Conservation (phyloP, 2,797 vertebrate species). For the Sebastes itinus region DNA sequence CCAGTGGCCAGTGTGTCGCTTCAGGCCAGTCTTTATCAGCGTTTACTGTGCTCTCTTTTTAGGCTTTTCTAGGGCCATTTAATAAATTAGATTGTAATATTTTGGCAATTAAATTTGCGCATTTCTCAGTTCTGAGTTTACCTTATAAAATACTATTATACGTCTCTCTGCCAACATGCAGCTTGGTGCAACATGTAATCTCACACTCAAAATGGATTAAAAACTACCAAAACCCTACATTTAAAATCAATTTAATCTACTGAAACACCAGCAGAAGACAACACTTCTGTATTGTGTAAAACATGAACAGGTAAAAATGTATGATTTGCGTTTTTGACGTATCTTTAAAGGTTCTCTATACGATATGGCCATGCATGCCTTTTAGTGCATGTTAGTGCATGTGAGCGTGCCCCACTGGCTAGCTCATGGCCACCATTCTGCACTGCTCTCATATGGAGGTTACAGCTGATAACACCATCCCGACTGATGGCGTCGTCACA, state of each 20-base stretch:
- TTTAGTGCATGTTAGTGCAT: too few species aligned
- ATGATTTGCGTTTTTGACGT: too few species aligned
- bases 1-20: conserved; percentile 55
- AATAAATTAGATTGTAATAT: neutral
- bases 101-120: neutral
- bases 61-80: neutral
- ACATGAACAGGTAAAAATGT: too few species aligned
- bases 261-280: neutral
- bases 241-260: neutral
- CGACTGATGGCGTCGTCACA: too few species aligned
- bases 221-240: neutral
- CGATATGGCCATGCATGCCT: too few species aligned
- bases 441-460: too few species aligned
- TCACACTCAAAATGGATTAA: neutral
- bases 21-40: neutral
- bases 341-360: too few species aligned
- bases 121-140: neutral
- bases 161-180: neutral
- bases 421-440: too few species aligned
- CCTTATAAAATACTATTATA: neutral
- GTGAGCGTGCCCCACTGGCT: too few species aligned
- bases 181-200: neutral
- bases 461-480: too few species aligned
- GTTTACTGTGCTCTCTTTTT: neutral
- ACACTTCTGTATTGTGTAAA: neutral